Conservation (phyloP, 2,113 vertebrate species). For the Chrysochloris asiatica region DNA sequence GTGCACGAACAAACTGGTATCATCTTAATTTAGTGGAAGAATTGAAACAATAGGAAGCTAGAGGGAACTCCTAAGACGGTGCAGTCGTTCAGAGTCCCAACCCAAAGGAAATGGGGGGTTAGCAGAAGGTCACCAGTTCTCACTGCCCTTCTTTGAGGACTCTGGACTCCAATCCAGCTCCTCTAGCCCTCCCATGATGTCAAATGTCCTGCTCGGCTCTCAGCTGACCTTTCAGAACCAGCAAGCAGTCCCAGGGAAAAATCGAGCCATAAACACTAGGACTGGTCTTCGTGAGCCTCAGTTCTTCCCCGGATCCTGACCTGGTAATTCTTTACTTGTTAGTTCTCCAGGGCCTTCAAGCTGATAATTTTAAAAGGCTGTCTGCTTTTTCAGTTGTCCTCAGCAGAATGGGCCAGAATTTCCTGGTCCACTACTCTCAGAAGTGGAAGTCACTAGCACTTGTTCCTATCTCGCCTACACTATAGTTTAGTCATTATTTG, state of each 20-base stretch:
- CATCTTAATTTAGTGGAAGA: not conserved
- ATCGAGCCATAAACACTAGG: not conserved
- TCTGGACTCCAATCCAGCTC: not conserved
- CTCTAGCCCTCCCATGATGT: not conserved
- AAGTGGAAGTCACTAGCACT: not conserved
- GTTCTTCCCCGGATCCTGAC: not conserved
- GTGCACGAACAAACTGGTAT: not conserved
- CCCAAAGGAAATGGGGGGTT: not conserved
- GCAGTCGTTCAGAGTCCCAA: not conserved
- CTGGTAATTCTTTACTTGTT: not conserved
- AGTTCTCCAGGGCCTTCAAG: not conserved
- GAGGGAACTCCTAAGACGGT: not conserved
- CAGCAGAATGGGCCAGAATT: not conserved
- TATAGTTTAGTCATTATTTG: not conserved
- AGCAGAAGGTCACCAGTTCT: not conserved
- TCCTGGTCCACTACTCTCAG: not conserved
- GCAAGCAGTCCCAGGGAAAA: not conserved
- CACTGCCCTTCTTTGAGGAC: not conserved
- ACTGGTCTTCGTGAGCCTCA: not conserved
- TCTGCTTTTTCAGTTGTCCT: not conserved
- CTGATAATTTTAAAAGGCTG: not conserved
- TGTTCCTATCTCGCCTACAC: not conserved
- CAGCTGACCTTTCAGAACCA: not conserved
- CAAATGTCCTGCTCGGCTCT: not conserved
- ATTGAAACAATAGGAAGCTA: not conserved